Base-by-base conservation (phyloP, 2,888 invertebrate species). In the Herminia tarsipennalis region DNA sequence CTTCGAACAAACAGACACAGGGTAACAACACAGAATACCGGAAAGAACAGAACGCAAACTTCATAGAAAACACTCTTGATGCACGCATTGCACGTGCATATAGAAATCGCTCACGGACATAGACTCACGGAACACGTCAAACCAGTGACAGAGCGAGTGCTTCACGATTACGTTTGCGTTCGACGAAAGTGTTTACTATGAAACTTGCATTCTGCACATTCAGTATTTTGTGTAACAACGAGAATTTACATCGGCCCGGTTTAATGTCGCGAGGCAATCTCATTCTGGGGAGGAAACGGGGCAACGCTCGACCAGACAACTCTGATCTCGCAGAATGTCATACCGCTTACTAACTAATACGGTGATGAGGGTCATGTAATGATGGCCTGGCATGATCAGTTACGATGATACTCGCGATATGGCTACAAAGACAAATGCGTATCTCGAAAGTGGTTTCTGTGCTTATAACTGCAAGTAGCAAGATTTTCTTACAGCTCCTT, bases 181-280 rank as follows among this genome's bases (percentile, higher is more conserved):
- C n/a, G n/a, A n/a, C n/a, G n/a, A n/a, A n/a, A n/a, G n/a, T n/a
- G n/a, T n/a, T n/a, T n/a, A n/a, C n/a, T n/a, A n/a, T n/a, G n/a
- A n/a, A n/a, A n/a, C n/a, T n/a, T n/a, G n/a, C n/a, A n/a, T n/a
- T n/a, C n/a, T n/a, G n/a, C n/a, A n/a, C n/a, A n/a, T n/a, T n/a
- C n/a, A n/a, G n/a, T n/a, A n/a, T n/a, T n/a, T n/a, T n/a, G n/a
- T 68, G 73, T 81, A 81, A 86, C 82, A 80, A 81, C 76, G 83
- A 83, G 87, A 88, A 88, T 88, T 87, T 89, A 88, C 88, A 89
- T 89, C 81, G 81, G 83, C 79, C 76, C 69, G 81, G 88, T 83
- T 86, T 89, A 91, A 90, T 89, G 88, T 89, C 86, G 84, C 84
- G 83, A 75, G 74, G 85, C 87, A 88, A 89, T 89, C 87, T 89